A percentile compares a stretch with the other conserved stretches of the same genome.
Evolutionary conservation across 2,113 vertebrate genomes (phyloP).

Genomic region (Alaudala cheleensis): DNA sequence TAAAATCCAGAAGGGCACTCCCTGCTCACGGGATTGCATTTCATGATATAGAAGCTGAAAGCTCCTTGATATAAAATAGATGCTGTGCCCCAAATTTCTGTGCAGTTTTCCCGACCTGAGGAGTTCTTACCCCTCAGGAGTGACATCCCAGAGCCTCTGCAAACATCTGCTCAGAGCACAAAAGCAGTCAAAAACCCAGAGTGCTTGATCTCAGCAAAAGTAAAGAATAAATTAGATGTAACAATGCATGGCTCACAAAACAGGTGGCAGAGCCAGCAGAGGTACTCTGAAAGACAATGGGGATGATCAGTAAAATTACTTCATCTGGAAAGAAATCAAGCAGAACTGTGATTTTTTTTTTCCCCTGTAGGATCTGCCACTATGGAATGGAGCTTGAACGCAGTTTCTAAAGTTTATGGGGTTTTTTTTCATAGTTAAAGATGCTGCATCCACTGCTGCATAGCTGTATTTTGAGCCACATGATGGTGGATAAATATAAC

Average conservation of each 20-base stretch:
- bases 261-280: not conserved
- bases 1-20: not conserved
- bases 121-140: not conserved
- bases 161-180: not conserved
- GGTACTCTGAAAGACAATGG: not conserved
- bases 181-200: not conserved
- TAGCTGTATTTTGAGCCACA: not conserved
- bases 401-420: not conserved
- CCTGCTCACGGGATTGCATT: not conserved
- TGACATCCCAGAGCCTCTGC: not conserved
- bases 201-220: not conserved
- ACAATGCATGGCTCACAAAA: not conserved
- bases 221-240: not conserved
- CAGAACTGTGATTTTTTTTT: not conserved
- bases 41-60: not conserved
- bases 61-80: not conserved
- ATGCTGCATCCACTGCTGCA: not conserved
- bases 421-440: not conserved
- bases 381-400: not conserved
- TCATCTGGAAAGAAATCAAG: slow-evolving; percentile 6
- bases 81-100: not conserved
- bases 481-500: not conserved
- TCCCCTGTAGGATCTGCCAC: not conserved
- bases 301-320: not conserved
- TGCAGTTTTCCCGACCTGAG: not conserved